Conservation (phyloP, 1,140 invertebrate species). For the Drosophila santomea region DNA sequence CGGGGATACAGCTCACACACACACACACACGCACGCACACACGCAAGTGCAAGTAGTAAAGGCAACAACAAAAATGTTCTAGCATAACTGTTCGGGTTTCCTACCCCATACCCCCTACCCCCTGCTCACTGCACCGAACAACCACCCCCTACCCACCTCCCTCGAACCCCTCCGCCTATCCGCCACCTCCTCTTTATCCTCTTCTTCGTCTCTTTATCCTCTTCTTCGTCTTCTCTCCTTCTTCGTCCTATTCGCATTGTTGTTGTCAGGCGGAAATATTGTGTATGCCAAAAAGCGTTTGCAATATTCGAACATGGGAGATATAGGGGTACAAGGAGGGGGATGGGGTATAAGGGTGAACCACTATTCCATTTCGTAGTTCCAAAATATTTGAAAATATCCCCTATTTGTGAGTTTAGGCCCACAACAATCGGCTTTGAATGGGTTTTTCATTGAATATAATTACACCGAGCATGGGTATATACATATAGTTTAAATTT, state of each 20-base stretch:
- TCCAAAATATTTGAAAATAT: no score
- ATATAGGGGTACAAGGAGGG: slow-evolving; percentile 3
- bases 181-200: background rate
- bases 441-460: no score
- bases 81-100: slow-evolving; percentile 24
- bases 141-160: background rate
- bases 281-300: slow-evolving; percentile 45
- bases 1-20: slow-evolving; percentile 4
- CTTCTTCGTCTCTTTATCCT: background rate
- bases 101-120: background rate
- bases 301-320: slow-evolving; percentile 30
- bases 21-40: slow-evolving; percentile 2
- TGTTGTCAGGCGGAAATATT: slow-evolving; percentile 42
- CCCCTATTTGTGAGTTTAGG: no score
- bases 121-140: no score
- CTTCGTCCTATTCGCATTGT: slow-evolving; percentile 4
- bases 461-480: no score
- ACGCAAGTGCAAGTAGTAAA: slow-evolving; percentile 30
- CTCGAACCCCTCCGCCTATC: background rate
- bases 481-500: background rate
- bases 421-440: no score
- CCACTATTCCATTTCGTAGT: no score
- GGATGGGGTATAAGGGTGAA: background rate
- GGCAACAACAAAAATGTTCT: slow-evolving; percentile 24
- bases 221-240: background rate